These are phyloP conservation scores for Athalia circularis DNA, from an alignment of 2,888 invertebrate genomes.

Conservation along the genomic window DNA sequence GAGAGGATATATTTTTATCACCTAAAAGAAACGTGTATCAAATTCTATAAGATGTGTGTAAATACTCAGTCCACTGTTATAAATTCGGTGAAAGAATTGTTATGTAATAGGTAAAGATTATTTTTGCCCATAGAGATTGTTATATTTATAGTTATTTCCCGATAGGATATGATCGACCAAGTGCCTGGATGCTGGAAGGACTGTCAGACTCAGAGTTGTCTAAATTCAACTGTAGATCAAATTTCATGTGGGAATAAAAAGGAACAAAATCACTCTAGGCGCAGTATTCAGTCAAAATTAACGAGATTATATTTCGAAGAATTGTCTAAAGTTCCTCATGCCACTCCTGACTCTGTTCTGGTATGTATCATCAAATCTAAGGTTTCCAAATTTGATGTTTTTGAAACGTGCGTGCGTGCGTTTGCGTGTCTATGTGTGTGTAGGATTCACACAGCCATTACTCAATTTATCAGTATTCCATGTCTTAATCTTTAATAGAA, in stretches of 20 bases:
- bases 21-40: too few relatives aligned
- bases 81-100: neutral
- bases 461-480: constrained; percentile 24
- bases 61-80: constrained; percentile 2
- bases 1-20: too few relatives aligned
- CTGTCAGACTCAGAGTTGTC: constrained; percentile 59
- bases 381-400: neutral
- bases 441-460: neutral
- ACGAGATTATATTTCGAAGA: constrained; percentile 72
- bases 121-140: neutral
- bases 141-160: neutral
- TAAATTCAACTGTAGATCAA: constrained; percentile 61
- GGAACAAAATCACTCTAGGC: constrained; percentile 63
- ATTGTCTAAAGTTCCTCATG: constrained; percentile 70
- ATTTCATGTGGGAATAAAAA: constrained; percentile 33
- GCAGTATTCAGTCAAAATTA: constrained; percentile 71
- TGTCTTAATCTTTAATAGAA: constrained; percentile 57
- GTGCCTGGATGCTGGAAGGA: constrained; percentile 63
- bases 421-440: neutral
- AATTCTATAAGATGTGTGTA: neutral
- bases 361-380: constrained; percentile 56
- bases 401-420: neutral
- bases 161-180: constrained; percentile 68
- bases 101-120: neutral
- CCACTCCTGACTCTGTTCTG: constrained; percentile 71